Percentiles rank a stretch among this genome's conserved stretches.
Conservation (phyloP, 2,113 vertebrate species). For the Glaucomys volans region DNA sequence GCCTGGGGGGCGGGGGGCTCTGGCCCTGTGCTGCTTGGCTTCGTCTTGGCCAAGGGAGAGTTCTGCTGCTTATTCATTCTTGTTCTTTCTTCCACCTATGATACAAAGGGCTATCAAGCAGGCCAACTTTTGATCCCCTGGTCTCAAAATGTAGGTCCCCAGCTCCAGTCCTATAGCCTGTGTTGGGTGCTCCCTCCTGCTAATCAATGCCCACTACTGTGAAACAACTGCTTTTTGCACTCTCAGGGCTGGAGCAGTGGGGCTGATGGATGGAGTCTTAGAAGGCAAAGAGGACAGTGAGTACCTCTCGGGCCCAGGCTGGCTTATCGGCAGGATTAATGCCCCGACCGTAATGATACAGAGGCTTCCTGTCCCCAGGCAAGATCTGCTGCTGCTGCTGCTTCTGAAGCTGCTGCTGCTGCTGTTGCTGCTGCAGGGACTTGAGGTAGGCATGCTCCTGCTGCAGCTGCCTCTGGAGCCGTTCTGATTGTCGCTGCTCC, state of each 20-base stretch:
- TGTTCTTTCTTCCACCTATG: constrained; percentile 94
- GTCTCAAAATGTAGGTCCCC: background rate
- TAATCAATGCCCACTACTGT: background rate
- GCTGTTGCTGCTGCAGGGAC: constrained; percentile 92
- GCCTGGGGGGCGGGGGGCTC: constrained; percentile 90
- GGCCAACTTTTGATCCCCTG: background rate
- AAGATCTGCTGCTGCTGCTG: constrained; percentile 84
- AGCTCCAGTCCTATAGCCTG: accelerated
- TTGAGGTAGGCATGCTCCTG: constrained; percentile 96
- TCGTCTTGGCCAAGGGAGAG: constrained; percentile 88
- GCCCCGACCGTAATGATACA: constrained; percentile 94
- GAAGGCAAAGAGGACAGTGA: background rate
- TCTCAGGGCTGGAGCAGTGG: background rate
- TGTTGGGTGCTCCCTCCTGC: background rate
- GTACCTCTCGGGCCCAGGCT: constrained; percentile 94
- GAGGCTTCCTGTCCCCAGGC: constrained; percentile 90
- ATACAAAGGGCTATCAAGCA: accelerated
- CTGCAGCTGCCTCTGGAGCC: constrained; percentile 95
- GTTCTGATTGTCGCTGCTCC: constrained; percentile 95
- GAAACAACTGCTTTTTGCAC: background rate
- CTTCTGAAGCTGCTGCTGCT: constrained; percentile 81
- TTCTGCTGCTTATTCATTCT: constrained; percentile 94
- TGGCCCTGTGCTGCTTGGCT: constrained; percentile 91
- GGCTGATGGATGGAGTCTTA: no score
- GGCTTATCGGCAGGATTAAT: constrained; percentile 93